Conservation (phyloP, 2,113 vertebrate genomes). For the Ageneiosus marmoratus region DNA sequence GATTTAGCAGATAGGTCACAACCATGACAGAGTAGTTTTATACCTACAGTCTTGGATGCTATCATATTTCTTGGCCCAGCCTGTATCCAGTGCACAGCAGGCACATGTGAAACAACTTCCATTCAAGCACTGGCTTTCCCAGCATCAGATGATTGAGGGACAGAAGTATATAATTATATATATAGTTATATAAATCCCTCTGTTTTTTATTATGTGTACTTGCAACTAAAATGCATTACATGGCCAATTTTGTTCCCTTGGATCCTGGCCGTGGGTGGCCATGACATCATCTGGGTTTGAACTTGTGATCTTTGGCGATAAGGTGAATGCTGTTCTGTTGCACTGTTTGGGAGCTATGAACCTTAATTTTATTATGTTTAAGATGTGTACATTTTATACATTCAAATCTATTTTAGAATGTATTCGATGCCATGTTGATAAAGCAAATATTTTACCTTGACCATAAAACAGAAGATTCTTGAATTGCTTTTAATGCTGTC, state of each 20-base stretch:
- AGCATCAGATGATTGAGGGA: not conserved
- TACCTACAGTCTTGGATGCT: not conserved
- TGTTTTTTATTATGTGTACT: not conserved
- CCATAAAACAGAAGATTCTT: not conserved
- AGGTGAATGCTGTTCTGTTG: not conserved
- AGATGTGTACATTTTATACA: not conserved
- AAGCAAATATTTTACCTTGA: not conserved
- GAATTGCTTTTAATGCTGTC: slow-evolving; percentile 5
- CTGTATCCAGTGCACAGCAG: not conserved
- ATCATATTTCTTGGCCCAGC: not conserved
- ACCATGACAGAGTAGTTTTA: not conserved
- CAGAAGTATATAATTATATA: not conserved
- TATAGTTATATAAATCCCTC: not conserved
- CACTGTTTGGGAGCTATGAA: not conserved
- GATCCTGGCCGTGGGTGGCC: not conserved
- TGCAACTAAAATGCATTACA: not conserved
- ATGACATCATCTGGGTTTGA: not conserved
- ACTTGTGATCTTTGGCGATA: not conserved
- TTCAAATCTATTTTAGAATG: not conserved
- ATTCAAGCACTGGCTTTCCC: not conserved
- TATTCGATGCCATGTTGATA: not conserved
- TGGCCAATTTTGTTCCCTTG: not conserved
- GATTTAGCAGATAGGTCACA: not conserved
- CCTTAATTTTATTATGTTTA: not conserved
- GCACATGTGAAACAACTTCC: not conserved